Conservation (phyloP, 2,113 vertebrate species). For the Ranitomeya imitator region DNA sequence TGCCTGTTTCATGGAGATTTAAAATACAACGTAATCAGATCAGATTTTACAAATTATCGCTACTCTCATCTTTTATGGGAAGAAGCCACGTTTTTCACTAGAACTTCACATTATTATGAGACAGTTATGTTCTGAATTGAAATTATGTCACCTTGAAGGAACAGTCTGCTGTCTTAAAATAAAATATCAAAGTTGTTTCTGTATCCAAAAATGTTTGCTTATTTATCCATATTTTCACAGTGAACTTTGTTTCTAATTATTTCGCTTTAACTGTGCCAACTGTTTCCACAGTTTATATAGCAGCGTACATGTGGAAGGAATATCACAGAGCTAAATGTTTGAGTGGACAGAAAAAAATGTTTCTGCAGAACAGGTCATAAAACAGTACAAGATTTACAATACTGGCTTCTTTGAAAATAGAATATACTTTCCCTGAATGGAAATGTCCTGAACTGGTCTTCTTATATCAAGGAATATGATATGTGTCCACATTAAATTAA, state of each 20-base stretch:
- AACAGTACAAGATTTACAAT: constrained; percentile 24
- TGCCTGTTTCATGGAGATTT: too few species aligned
- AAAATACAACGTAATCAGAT: too few species aligned
- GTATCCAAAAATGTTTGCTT: constrained; percentile 11
- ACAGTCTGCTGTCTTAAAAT: background rate
- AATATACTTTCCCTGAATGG: constrained; percentile 4
- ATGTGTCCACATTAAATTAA: background rate
- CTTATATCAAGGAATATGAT: background rate
- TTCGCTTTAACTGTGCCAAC: constrained; percentile 16
- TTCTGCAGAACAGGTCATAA: constrained; percentile 14
- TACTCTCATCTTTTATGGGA: background rate
- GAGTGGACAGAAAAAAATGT: background rate
- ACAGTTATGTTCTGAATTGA: background rate
- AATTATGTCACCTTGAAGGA: background rate
- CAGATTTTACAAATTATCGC: too few species aligned
- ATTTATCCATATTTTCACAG: constrained; percentile 22
- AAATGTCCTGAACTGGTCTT: background rate
- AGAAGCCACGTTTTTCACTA: background rate
- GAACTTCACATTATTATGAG: background rate
- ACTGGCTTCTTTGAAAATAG: constrained; percentile 2
- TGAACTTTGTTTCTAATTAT: constrained; percentile 37
- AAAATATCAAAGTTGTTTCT: background rate
- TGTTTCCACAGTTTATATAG: constrained; percentile 37
- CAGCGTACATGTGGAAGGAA: constrained; percentile 24
- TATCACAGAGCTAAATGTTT: background rate